These are phyloP conservation scores for Pteronura brasiliensis DNA, from an alignment of 2,113 vertebrate genomes.

Conservation along the genomic window DNA sequence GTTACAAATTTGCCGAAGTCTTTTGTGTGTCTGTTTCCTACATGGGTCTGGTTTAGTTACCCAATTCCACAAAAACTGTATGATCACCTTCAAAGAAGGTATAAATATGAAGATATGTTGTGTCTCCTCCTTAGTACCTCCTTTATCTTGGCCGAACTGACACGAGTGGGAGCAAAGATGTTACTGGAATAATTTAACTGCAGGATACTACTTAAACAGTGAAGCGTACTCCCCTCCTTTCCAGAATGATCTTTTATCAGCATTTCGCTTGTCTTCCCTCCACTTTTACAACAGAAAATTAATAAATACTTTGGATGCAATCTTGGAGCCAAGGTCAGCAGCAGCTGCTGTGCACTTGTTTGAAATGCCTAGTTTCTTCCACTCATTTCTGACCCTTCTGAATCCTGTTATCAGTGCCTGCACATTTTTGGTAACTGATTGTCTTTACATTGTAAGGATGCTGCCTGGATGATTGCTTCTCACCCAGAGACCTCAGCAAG, in stretches of 20 bases:
- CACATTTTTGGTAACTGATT: slow-evolving; percentile 63
- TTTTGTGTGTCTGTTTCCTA: background rate
- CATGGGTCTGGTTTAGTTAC: slow-evolving; percentile 45
- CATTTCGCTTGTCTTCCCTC: background rate
- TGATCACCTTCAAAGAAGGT: slow-evolving; percentile 40
- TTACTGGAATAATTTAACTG: slow-evolving; percentile 65
- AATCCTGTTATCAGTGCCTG: slow-evolving; percentile 60
- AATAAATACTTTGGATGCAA: slow-evolving; percentile 41
- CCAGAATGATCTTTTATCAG: slow-evolving; percentile 36
- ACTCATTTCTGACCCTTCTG: slow-evolving; percentile 39
- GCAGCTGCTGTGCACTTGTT: slow-evolving; percentile 5
- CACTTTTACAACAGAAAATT: slow-evolving; percentile 61
- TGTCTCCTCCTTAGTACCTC: slow-evolving; percentile 37
- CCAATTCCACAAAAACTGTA: slow-evolving; percentile 10
- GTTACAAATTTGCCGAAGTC: background rate
- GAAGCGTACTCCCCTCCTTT: background rate
- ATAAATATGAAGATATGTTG: slow-evolving; percentile 61
- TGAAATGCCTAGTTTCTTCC: slow-evolving; percentile 9
- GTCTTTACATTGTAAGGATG: slow-evolving; percentile 45
- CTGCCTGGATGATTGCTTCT: slow-evolving; percentile 24
- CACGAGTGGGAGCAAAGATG: slow-evolving; percentile 30
- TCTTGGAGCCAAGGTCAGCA: slow-evolving; percentile 54
- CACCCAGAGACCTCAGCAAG: background rate
- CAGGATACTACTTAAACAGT: slow-evolving; percentile 50
- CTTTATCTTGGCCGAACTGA: background rate